Conservation (phyloP, 2,797 vertebrate species). For the Microctenopoma steveboyesi region DNA sequence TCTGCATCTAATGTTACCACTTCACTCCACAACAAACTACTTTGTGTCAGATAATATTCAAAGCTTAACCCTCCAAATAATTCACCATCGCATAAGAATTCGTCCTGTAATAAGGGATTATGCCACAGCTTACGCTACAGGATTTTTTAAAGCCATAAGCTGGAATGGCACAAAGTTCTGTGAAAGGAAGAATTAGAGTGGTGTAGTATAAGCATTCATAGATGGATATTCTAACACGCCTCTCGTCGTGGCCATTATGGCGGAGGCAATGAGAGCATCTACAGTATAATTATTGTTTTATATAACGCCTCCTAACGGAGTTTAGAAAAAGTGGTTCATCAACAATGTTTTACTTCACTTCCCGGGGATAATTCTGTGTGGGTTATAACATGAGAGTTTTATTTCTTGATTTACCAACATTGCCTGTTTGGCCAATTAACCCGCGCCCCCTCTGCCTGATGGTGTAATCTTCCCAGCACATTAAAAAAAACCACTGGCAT, state of each 20-base stretch:
- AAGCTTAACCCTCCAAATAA: conserved; percentile 54
- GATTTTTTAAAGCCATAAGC: conserved; percentile 43
- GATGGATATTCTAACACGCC: conserved; percentile 20
- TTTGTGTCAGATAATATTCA: conserved; percentile 42
- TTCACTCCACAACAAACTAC: conserved; percentile 34
- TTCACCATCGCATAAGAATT: conserved; percentile 36
- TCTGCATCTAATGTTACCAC: conserved; percentile 27
- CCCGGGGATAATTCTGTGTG: conserved; percentile 12
- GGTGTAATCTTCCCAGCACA: conserved; percentile 35
- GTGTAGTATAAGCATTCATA: conserved; percentile 28
- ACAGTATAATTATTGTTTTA: conserved; percentile 14
- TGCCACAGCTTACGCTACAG: conserved; percentile 39
- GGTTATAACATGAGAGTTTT: conserved; percentile 25
- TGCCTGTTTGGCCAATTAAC: conserved; percentile 53
- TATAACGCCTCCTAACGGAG: conserved; percentile 16
- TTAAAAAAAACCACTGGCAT: conserved; percentile 28
- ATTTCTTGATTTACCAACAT: conserved; percentile 42
- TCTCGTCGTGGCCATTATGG: conserved; percentile 17
- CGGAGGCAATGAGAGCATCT: neutral
- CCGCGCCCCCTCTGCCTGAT: conserved; percentile 11
- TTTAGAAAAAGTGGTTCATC: conserved; percentile 20
- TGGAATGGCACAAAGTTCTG: conserved; percentile 44
- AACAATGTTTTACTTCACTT: conserved; percentile 14
- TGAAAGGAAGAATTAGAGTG: conserved; percentile 30
- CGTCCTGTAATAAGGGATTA: conserved; percentile 50